Conservation (phyloP, 2,888 invertebrate species). For the Drosophila parthenogenetica region DNA sequence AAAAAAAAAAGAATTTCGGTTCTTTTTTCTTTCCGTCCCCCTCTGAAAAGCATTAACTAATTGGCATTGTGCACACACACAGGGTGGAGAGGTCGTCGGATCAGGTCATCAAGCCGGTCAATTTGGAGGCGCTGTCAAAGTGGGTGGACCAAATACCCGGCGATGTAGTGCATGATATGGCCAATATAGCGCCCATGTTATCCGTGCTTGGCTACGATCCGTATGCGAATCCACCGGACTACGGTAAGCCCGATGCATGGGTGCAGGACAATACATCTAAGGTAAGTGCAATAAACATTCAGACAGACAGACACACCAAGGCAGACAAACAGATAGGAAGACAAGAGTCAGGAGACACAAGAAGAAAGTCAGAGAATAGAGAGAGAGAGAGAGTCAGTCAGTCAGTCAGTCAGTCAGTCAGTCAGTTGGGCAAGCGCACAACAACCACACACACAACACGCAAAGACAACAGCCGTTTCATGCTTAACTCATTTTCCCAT, state of each 20-base stretch:
- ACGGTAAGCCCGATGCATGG: conserved; percentile 93
- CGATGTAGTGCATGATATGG: conserved; percentile 97
- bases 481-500: not conserved
- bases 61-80: conserved; percentile 51
- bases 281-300: conserved; percentile 79
- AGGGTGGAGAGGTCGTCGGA: conserved; percentile 99
- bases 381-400: too few species aligned
- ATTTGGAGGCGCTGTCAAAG: conserved; percentile 96
- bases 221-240: conserved; percentile 97
- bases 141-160: conserved; percentile 96
- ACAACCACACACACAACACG: conserved; percentile 4
- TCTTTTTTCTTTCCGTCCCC: too few species aligned
- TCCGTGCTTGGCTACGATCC: conserved; percentile 97
- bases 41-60: conserved; percentile 19
- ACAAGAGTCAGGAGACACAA: too few species aligned
- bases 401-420: conserved; percentile 2
- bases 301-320: conserved; percentile 53
- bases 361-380: too few species aligned
- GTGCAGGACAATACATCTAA: conserved; percentile 89
- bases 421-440: conserved; percentile 31
- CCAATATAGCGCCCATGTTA: conserved; percentile 97
- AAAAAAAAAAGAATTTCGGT: not conserved
- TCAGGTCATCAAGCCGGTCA: conserved; percentile 99
- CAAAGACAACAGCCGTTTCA: conserved; percentile 15
- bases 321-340: not conserved